A percentile compares a stretch with the other conserved stretches of the same genome.
phyloP scores from a whole-genome alignment of 1,140 invertebrate species.

The Diorhabda sublineata region DNA sequence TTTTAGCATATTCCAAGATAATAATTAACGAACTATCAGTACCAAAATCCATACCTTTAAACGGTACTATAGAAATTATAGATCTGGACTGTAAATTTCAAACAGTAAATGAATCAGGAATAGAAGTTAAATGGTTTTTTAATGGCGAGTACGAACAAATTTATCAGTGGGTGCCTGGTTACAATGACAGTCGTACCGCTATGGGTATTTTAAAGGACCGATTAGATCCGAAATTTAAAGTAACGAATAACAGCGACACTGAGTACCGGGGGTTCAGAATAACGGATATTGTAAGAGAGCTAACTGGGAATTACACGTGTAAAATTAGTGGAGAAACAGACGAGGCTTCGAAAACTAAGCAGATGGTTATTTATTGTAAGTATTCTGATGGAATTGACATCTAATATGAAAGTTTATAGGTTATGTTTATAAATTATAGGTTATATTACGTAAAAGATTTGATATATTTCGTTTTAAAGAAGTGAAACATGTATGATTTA shows the following conservation, averaged over 20 bases:
- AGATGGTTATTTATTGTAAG: constrained; percentile 41
- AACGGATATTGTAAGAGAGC: constrained; percentile 27
- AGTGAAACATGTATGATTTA: too few relatives aligned
- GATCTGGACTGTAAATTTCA: constrained; percentile 38
- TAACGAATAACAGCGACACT: constrained; percentile 26
- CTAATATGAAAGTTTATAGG: too few relatives aligned
- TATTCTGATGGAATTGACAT: not conserved
- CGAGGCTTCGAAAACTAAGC: constrained; percentile 30
- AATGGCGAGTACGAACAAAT: constrained; percentile 33
- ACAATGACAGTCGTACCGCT: constrained; percentile 5
- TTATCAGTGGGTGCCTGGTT: constrained; percentile 38
- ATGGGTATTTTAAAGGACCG: constrained; percentile 27
- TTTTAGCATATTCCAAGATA: constrained; percentile 32
- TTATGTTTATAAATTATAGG: too few relatives aligned
- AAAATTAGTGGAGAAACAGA: constrained; percentile 32
- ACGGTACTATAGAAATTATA: constrained; percentile 24
- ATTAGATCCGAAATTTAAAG: constrained; percentile 32
- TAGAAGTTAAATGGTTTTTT: constrained; percentile 40
- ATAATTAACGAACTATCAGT: constrained; percentile 35
- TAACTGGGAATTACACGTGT: constrained; percentile 39
- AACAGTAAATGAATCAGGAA: constrained; percentile 25
- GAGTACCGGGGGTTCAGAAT: constrained; percentile 37
- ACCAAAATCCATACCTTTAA: constrained; percentile 29
- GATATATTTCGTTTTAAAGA: too few relatives aligned
- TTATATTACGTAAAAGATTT: too few relatives aligned